Evolutionary conservation across 2,797 vertebrate genomes (phyloP).

Genomic region (Mycteria americana): DNA sequence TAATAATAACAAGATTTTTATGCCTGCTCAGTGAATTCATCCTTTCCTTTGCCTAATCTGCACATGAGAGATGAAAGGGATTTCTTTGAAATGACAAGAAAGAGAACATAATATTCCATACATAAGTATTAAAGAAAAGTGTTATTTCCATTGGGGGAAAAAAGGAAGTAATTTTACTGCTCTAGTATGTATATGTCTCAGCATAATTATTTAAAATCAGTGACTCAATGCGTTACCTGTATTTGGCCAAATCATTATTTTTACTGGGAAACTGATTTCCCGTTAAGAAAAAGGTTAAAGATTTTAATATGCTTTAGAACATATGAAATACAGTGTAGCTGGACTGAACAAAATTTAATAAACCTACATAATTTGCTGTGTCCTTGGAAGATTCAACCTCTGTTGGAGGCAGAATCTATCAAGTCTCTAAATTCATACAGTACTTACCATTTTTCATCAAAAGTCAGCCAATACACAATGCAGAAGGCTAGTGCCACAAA

Average conservation of each 20-base stretch:
- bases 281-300: background rate
- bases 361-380: background rate
- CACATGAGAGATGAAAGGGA: conserved; percentile 24
- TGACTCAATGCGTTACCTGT: background rate
- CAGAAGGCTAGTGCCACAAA: background rate
- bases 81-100: conserved; percentile 39
- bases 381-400: background rate
- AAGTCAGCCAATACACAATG: background rate
- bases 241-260: background rate
- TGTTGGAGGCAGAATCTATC: background rate
- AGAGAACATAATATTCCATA: background rate
- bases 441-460: conserved; percentile 1
- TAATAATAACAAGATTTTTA: conserved; percentile 36
- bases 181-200: background rate
- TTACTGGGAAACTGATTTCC: background rate
- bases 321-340: background rate
- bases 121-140: background rate
- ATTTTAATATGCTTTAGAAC: background rate
- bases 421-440: background rate
- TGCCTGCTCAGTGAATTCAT: background rate
- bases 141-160: background rate
- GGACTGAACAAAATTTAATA: background rate
- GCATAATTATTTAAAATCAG: background rate
- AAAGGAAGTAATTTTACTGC: background rate
- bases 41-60: conserved; percentile 13